Conservation (phyloP, 1,140 invertebrate species). For the Halesus radiatus region DNA sequence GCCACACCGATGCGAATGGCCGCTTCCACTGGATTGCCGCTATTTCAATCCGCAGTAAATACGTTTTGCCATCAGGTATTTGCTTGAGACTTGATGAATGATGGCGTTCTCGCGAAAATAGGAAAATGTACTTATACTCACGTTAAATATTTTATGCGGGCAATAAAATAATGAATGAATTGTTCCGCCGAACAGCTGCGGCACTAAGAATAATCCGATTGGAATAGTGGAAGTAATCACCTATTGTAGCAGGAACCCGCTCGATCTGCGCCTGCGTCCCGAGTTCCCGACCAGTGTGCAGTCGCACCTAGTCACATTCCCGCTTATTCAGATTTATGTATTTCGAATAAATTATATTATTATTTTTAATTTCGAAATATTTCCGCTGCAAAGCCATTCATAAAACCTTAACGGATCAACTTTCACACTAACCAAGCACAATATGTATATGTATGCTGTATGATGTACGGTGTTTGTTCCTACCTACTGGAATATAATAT, state of each 20-base stretch:
- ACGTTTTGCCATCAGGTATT: not conserved
- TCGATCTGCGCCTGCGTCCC: no score
- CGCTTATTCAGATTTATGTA: not conserved
- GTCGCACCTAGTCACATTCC: no score
- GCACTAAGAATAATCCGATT: constrained; percentile 56
- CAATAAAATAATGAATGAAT: constrained; percentile 43
- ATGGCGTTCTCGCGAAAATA: constrained; percentile 33
- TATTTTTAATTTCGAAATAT: constrained; percentile 15
- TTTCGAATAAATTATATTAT: not conserved
- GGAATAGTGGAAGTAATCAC: constrained; percentile 56
- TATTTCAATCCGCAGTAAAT: no score
- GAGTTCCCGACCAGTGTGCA: no score
- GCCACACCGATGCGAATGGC: no score
- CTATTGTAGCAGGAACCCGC: constrained; percentile 30
- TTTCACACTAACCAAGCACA: no score
- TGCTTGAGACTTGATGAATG: not conserved
- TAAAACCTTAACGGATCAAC: not conserved
- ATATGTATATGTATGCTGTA: no score
- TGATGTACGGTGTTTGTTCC: no score
- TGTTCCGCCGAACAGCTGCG: constrained; percentile 25
- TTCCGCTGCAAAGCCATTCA: not conserved
- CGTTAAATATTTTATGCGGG: constrained; percentile 34
- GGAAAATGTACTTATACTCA: constrained; percentile 10
- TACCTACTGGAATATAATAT: no score
- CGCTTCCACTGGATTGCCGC: no score